Conservation (phyloP, 2,797 vertebrate genomes). For the Tenualosa ilisha region DNA sequence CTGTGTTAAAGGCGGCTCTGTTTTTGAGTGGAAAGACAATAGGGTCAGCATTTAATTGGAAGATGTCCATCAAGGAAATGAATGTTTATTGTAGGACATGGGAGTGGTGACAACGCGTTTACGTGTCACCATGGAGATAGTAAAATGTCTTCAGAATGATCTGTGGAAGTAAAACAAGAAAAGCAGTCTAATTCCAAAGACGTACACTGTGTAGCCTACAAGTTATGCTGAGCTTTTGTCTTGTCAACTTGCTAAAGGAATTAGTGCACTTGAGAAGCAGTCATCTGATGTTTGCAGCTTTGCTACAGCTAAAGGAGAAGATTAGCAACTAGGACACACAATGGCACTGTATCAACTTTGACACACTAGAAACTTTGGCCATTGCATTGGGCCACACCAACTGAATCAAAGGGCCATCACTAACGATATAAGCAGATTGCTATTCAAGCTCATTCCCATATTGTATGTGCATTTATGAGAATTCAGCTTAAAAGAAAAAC, state of each 20-base stretch:
- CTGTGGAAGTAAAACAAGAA: not conserved
- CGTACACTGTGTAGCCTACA: not conserved
- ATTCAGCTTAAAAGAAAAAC: too few species aligned
- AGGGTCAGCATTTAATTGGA: conserved; percentile 54
- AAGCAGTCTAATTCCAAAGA: not conserved
- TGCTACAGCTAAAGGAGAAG: conserved; percentile 5
- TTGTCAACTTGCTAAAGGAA: not conserved
- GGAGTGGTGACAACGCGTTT: conserved; percentile 48
- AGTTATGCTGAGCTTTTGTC: not conserved
- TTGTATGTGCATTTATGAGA: too few species aligned
- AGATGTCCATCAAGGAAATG: conserved; percentile 45
- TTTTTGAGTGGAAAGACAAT: conserved; percentile 59
- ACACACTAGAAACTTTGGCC: not conserved
- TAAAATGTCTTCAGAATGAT: conserved; percentile 23
- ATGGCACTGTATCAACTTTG: not conserved
- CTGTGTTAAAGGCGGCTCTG: conserved; percentile 48
- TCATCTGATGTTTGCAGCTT: not conserved
- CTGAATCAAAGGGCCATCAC: not conserved
- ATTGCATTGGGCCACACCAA: not conserved
- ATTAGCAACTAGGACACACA: not conserved
- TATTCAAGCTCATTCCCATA: too few species aligned
- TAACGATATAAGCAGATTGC: too few species aligned
- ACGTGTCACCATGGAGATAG: conserved; percentile 19
- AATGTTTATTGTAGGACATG: conserved; percentile 47
- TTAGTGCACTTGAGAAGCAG: not conserved